Evolutionary conservation across 2,888 invertebrate genomes (phyloP), one percentile per base, ranked within the genome.

Genomic region (Epistrophe eligans): DNA sequence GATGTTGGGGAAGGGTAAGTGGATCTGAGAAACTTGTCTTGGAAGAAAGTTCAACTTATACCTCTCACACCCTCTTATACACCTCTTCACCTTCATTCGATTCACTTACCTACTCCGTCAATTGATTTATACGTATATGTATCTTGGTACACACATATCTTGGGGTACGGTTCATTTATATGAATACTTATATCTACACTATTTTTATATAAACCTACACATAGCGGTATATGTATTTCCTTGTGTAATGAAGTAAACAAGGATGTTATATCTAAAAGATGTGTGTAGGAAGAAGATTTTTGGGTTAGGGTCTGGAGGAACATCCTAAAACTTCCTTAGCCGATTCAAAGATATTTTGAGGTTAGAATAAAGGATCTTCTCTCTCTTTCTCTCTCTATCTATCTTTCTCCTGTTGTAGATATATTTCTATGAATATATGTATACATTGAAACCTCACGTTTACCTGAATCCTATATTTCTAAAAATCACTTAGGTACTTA

Each of bases 391-490:
- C 19, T 19, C 11, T 19, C 19, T 50, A 1, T 50, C 11, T 50
- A 11, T 4, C 17, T 58, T 38, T 58, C n/a, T 17, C n/a, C 10
- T 58, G 4, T 8, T 17, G 6, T 11, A 58, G 17, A 40, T 15
- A 24, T 62, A 4, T 4, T 13, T 62, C 43, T 62, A 9, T 43
- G 19, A 11, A 11, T 15, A 24, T 67, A 38, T 35, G 24, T 24
- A 62, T 45, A 32, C n/a, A 58, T 70, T 79, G 43, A 77, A 85
- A 85, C 73, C 73, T 73, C 55, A 81, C 72, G 90, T 89, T 90
- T 90, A 91, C 91, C 91, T 91, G 89, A 89, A 88, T 64, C 57
- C 55, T 62, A 48, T 17, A 43, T 45, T 71, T 57, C 64, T 24
- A 71, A 79, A 73, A 66, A 77, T 67, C 73, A 76, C 52, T 62